Evolutionary conservation across 1,140 invertebrate genomes (phyloP).

Genomic region (Brachionus paranguensis): DNA sequence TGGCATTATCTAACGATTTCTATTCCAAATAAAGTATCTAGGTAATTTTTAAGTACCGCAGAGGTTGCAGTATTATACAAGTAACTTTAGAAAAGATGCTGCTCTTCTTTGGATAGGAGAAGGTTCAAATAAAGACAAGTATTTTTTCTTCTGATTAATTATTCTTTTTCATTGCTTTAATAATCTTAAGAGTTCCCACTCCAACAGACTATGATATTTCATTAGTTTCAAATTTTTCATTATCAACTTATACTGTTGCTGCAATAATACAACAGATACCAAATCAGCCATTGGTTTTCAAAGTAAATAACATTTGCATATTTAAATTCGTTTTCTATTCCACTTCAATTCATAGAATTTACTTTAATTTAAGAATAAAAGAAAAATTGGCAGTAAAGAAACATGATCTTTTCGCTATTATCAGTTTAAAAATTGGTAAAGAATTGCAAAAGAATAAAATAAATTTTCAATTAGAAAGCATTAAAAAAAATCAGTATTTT

Average conservation of each 20-base stretch:
- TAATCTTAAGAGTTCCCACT: constrained; percentile 38
- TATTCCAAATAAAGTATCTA: constrained; percentile 44
- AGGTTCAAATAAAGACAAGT: constrained; percentile 43
- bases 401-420: no score
- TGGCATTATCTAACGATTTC: constrained; percentile 47
- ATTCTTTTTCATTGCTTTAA: neutral
- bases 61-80: neutral
- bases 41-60: neutral
- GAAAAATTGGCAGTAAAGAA: no score
- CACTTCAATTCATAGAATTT: no score
- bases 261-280: constrained; percentile 47
- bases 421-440: no score
- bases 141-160: neutral
- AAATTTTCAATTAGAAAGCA: no score
- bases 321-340: no score
- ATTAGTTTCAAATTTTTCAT: constrained; percentile 44
- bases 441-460: no score
- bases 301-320: constrained; percentile 40
- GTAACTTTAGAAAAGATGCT: constrained; percentile 40
- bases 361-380: no score
- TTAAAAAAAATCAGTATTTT: no score
- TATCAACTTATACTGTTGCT: constrained; percentile 43
- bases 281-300: constrained; percentile 47
- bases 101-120: constrained; percentile 47
- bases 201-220: constrained; percentile 45